Conservation (phyloP, 1,140 invertebrate genomes). For the Pseudomyrmex gracilis region DNA sequence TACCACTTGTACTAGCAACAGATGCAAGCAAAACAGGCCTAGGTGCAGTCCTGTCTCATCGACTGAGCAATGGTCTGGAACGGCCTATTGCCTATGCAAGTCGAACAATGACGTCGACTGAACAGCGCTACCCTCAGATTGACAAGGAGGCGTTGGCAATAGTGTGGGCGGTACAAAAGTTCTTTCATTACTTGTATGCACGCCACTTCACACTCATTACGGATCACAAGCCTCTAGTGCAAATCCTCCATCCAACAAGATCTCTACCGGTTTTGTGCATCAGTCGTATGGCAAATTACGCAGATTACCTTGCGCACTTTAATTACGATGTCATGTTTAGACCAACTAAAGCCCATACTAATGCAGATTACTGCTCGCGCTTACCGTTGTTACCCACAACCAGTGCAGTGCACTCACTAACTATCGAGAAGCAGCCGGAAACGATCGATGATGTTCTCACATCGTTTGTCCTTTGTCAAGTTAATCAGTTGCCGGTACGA, state of each 20-base stretch:
- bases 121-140: constrained; percentile 85
- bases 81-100: constrained; percentile 85
- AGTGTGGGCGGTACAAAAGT: constrained; percentile 84
- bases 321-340: not conserved
- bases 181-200: constrained; percentile 86
- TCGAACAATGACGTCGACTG: constrained; percentile 80
- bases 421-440: no score
- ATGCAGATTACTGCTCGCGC: not conserved
- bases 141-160: constrained; percentile 86
- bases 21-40: constrained; percentile 82
- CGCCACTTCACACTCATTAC: constrained; percentile 82
- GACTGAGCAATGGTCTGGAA: constrained; percentile 77
- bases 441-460: no score
- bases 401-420: no score
- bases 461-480: no score
- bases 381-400: not conserved
- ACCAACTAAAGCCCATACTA: not conserved
- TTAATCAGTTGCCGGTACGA: no score
- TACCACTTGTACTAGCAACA: constrained; percentile 84
- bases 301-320: not conserved
- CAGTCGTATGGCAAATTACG: not conserved
- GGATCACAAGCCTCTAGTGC: constrained; percentile 83
- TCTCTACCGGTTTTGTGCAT: not conserved
- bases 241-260: not conserved
- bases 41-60: constrained; percentile 84